Conservation (phyloP, 2,113 vertebrate genomes). For the Cyanoderma ruficeps region DNA sequence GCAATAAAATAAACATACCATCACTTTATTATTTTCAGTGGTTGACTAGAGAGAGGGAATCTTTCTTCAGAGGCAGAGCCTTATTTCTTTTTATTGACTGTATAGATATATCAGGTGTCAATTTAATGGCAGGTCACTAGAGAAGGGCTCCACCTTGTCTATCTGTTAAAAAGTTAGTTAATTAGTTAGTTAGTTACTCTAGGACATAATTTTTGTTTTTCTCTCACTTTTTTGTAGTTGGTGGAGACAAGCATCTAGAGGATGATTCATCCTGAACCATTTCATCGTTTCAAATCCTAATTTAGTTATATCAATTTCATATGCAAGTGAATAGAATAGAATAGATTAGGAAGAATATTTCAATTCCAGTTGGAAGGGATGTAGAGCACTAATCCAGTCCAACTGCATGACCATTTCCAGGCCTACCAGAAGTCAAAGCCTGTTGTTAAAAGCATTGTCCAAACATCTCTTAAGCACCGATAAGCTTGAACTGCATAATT, state of each 20-base stretch:
- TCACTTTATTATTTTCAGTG: neutral
- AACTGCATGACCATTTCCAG: neutral
- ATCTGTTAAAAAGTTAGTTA: neutral
- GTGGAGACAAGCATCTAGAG: neutral
- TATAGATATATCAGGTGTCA: neutral
- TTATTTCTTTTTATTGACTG: neutral
- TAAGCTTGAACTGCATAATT: neutral
- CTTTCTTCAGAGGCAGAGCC: neutral
- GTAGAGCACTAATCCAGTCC: neutral
- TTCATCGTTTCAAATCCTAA: neutral
- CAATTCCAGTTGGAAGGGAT: neutral
- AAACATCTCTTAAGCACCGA: neutral
- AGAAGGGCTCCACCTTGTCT: neutral
- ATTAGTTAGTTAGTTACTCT: neutral
- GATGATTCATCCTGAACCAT: neutral
- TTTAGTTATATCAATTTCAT: neutral
- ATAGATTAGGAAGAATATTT: neutral
- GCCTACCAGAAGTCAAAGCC: rapidly evolving
- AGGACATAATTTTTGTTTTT: rapidly evolving
- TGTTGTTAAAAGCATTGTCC: neutral
- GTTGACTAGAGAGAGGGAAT: neutral
- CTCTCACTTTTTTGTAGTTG: neutral
- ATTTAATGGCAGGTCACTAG: neutral
- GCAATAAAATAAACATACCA: neutral
- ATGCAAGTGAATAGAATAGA: neutral